phyloP scores from a whole-genome alignment of 2,888 invertebrate species.

The Ornithoptera alexandrae region DNA sequence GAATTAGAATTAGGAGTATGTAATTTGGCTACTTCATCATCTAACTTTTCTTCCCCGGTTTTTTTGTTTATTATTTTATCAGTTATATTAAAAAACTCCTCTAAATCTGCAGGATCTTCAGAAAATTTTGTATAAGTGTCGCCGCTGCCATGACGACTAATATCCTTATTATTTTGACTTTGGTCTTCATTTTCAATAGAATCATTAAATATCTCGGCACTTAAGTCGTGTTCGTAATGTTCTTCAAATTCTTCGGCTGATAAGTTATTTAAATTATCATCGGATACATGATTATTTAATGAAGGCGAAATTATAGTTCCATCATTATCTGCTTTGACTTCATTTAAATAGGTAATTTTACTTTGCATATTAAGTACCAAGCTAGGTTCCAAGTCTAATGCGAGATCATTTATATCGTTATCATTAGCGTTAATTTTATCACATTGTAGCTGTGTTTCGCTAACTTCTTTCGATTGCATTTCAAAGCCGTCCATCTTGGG shows the following conservation, averaged over 20 bases:
- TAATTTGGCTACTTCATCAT: constrained; percentile 49
- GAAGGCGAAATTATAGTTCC: not conserved
- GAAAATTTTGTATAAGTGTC: constrained; percentile 74
- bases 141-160: constrained; percentile 65
- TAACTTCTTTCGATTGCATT: constrained; percentile 40
- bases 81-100: constrained; percentile 69
- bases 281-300: constrained; percentile 2
- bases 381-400: not conserved
- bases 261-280: constrained; percentile 39
- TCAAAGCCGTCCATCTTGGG: constrained; percentile 56
- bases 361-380: constrained; percentile 1
- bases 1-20: constrained; percentile 70
- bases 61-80: constrained; percentile 60
- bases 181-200: constrained; percentile 45
- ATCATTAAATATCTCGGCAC: constrained; percentile 52
- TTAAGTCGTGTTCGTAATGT: constrained; percentile 55
- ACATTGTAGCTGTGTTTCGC: constrained; percentile 37
- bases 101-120: constrained; percentile 64
- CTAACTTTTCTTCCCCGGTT: constrained; percentile 40
- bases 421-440: constrained; percentile 34
- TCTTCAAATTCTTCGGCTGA: constrained; percentile 56
- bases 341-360: not conserved
- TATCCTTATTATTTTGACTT: constrained; percentile 41
- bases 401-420: not conserved
- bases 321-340: not conserved